Evolutionary conservation across 2,888 invertebrate species (phyloP), one percentile per base, ranked within the genome.

Genomic region (Leptinotarsa haldemani): DNA sequence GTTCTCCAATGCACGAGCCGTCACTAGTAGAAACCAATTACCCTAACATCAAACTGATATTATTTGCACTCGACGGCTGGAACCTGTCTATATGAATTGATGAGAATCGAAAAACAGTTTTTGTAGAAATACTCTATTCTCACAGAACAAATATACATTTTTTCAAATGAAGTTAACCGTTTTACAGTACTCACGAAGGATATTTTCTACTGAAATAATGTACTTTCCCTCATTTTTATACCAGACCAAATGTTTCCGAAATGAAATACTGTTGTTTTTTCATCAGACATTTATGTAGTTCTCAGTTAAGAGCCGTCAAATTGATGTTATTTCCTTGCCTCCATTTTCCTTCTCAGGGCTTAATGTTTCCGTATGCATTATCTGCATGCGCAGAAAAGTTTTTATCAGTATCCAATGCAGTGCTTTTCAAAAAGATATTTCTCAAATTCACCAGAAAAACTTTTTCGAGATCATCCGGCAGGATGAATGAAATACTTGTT

Each of bases 311-410:
- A 16, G 30, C 30, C 50, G 25, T 65, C 9, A 25, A 50, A 50
- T 50, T 66, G 56, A 56, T 56, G 56, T 50, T 50, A 66, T 66
- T 52, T 66, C 65, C 30, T 46, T 52, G 9, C 13, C 46, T 22
- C 15, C 47, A 48, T 47, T 65, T 65, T 66, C 48, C 65, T 22
- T 50, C 50, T n/a, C 65, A 52, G n/a, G 30, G 9, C 65, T 50
- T 25, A 20, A 66, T 52, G 22, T 52, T 50, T 52, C 52, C 50
- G 50, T n/a, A 50, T n/a, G 22, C 22, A n/a, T 66, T 48, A 66
- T 66, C 48, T 48, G 25, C 52, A 52, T 25, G 50, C 16, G 3
- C 22, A 13, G 56, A 25, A 25, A 22, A 20, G 56, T 56, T 22
- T 22, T 66, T 66, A n/a, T 30, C 7, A 30, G 15, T 22, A 66